Conservation (phyloP, 2,113 vertebrate species). For the Onychostoma macrolepis region DNA sequence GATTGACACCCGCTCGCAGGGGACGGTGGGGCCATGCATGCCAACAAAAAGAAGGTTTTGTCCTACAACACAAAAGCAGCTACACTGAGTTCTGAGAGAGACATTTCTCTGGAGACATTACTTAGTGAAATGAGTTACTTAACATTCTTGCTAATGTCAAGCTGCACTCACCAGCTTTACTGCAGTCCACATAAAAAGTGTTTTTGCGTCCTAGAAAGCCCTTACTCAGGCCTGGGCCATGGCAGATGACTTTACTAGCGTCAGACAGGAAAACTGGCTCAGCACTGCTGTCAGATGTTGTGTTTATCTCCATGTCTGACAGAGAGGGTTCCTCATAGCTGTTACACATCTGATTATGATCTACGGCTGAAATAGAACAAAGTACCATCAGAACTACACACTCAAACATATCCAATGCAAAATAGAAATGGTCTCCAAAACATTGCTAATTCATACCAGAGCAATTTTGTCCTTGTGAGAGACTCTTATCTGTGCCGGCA, state of each 20-base stretch:
- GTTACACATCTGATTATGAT: conserved; percentile 15
- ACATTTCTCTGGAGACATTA: neutral
- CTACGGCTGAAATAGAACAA: neutral
- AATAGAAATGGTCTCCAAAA: neutral
- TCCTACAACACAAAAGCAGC: conserved; percentile 12
- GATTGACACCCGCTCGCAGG: conserved; percentile 16
- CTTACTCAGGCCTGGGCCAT: conserved; percentile 81
- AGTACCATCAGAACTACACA: neutral
- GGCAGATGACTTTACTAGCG: conserved; percentile 82
- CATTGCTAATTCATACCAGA: conserved; percentile 1
- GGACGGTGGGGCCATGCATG: conserved; percentile 19
- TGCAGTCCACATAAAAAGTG: conserved; percentile 84
- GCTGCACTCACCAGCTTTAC: conserved; percentile 82
- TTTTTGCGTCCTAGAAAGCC: conserved; percentile 84
- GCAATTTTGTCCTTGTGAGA: neutral
- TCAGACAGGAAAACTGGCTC: conserved; percentile 69
- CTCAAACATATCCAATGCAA: neutral
- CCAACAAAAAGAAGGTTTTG: conserved; percentile 10
- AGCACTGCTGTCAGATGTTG: conserved; percentile 26
- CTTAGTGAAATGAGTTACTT: neutral
- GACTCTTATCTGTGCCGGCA: neutral
- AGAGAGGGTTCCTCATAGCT: neutral
- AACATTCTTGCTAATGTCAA: neutral
- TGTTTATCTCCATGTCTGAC: neutral
- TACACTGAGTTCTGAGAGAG: neutral